Conservation (phyloP, 1,140 invertebrate genomes). For the Danaus melanippus region DNA sequence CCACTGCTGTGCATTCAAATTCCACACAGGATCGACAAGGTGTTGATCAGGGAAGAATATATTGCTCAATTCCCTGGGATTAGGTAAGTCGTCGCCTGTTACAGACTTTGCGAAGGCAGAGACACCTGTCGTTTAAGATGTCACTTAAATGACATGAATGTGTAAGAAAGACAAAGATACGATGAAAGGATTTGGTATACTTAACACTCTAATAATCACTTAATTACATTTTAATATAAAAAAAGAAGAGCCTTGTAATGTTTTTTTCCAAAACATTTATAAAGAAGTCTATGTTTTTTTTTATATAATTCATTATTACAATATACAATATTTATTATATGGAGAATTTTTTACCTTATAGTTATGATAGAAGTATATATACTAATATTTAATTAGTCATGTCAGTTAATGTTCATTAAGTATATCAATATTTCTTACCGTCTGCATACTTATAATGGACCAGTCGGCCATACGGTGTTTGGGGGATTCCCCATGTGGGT, state of each 20-base stretch:
- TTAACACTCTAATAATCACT: too few species aligned
- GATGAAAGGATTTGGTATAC: too few species aligned
- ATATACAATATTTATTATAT: too few species aligned
- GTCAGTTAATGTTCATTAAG: background rate
- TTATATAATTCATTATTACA: too few species aligned
- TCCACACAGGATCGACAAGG: slow-evolving; percentile 79
- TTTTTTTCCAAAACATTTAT: too few species aligned
- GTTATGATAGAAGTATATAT: too few species aligned
- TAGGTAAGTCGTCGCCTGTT: slow-evolving; percentile 78
- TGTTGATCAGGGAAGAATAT: slow-evolving; percentile 78
- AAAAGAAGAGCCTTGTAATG: too few species aligned
- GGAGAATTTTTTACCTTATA: too few species aligned
- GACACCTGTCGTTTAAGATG: slow-evolving; percentile 69
- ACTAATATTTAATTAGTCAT: background rate
- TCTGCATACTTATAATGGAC: slow-evolving; percentile 87
- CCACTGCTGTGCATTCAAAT: slow-evolving; percentile 87
- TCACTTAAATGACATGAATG: too few species aligned
- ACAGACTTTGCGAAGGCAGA: slow-evolving; percentile 75
- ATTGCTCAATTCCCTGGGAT: slow-evolving; percentile 79
- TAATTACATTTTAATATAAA: too few species aligned
- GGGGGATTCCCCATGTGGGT: slow-evolving; percentile 81
- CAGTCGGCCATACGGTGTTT: slow-evolving; percentile 79
- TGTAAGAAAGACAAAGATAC: too few species aligned
- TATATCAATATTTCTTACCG: slow-evolving; percentile 71
- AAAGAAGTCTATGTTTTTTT: too few species aligned